Evolutionary conservation across 2,797 vertebrate genomes (phyloP), one percentile per base, ranked within the genome.

Genomic region (Paramormyrops hopkinsi): DNA sequence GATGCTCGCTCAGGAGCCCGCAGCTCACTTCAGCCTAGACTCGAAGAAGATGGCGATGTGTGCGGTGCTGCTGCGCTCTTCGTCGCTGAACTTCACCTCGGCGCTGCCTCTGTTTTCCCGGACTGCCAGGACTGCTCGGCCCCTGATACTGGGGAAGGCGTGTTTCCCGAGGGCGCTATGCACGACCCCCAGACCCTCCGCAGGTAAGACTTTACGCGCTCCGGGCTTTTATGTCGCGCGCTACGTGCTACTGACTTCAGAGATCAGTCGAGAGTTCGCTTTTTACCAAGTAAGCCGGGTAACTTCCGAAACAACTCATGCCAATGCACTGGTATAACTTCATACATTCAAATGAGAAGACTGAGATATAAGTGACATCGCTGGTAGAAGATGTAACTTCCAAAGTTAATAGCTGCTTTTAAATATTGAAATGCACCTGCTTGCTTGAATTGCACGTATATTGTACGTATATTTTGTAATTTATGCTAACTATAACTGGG

Each of bases 41-140:
- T 93, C 94, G 95, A 93, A 92, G 91, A 94, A 95, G 19, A 96
- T 96, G 96, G 95, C 96, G 89, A 92, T 92, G 87, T 92, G 93
- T 91, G 91, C 88, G 88, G 87, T 96, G 1, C 2, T 96, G 44
- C 94, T 95, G 59, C 93, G 94, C 37, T 46, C 73, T 22, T 41
- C 94, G 92, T 41, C 94, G 92, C 92, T 92, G 82, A 95, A 93
- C 92, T 95, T 95, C 91, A 92, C 90, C 25, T 92, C 92, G 46
- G 90, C 91, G 51, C 89, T 95, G 54, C 92, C 94, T 90, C 88
- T 91, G 89, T 89, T 95, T 0, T 87, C 89, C 3, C 29, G 65
- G 12, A 44, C 41, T 33, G 73, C 94, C 92, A 54, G 87, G 90
- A 1, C 33, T 44, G 3, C 84, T 90, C 11, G 89, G 86, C 65